These are phyloP conservation scores for Temnothorax curvispinosus DNA, from an alignment of 1,140 invertebrate genomes.

Conservation along the genomic window DNA sequence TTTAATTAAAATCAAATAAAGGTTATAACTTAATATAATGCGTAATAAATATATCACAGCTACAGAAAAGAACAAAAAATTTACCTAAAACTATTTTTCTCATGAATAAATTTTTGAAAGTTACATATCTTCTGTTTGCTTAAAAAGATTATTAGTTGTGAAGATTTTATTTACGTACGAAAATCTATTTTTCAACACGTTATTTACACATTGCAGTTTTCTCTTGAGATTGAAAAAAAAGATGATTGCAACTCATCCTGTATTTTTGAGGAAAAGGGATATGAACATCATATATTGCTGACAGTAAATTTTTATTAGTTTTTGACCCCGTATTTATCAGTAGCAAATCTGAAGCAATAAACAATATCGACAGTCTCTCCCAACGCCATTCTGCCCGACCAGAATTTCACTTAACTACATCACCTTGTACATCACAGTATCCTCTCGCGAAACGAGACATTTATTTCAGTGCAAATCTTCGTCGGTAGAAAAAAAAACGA, in stretches of 20 bases:
- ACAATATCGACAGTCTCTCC: neutral
- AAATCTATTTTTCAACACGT: neutral
- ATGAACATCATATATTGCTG: neutral
- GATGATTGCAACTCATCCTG: neutral
- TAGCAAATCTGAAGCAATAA: conserved; percentile 1
- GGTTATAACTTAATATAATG: neutral
- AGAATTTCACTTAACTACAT: conserved; percentile 35
- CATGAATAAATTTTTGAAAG: neutral
- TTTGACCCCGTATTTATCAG: conserved; percentile 1
- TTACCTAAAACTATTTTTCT: neutral
- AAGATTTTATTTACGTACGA: neutral
- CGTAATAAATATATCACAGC: neutral
- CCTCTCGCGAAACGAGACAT: conserved; percentile 14
- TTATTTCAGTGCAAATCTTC: conserved; percentile 35
- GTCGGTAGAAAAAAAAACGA: conserved; percentile 24
- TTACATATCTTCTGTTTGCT: neutral
- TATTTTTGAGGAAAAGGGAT: neutral
- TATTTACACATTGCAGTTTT: neutral
- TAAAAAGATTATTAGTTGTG: neutral
- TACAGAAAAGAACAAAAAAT: neutral
- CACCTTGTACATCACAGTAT: neutral
- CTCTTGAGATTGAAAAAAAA: neutral
- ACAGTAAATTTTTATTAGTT: conserved; percentile 24
- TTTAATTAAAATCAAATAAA: conserved; percentile 15
- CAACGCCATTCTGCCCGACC: neutral